Conservation (phyloP, 2,888 invertebrate species). For the Orchesellides sinensis region DNA sequence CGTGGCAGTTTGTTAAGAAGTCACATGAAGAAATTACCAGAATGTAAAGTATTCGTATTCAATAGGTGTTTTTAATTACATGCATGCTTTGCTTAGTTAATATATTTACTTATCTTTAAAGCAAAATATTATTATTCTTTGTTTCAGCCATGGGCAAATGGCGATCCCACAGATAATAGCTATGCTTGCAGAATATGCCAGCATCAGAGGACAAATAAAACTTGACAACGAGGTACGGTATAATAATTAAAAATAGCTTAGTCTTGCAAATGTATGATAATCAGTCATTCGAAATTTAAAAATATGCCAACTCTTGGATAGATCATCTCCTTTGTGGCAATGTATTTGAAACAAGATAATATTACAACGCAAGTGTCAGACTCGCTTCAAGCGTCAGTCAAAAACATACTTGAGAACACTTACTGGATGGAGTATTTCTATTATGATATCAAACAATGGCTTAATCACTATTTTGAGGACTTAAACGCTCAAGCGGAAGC, state of each 20-base stretch:
- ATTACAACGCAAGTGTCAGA: neutral
- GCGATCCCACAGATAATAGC: slow-evolving; percentile 22
- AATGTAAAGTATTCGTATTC: neutral
- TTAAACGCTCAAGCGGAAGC: no score
- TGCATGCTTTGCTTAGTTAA: no score
- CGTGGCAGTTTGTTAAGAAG: slow-evolving; percentile 1
- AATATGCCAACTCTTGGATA: neutral
- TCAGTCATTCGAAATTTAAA: neutral
- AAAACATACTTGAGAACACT: no score
- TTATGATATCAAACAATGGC: no score
- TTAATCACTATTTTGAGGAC: no score
- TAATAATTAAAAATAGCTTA: neutral
- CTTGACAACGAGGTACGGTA: slow-evolving; percentile 13
- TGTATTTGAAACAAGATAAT: neutral
- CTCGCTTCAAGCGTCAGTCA: slow-evolving; percentile 25
- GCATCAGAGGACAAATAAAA: neutral
- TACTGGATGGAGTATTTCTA: no score
- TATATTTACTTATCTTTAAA: neutral
- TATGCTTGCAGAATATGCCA: slow-evolving; percentile 15
- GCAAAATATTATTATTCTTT: neutral
- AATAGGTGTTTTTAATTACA: neutral
- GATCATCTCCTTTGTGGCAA: neutral
- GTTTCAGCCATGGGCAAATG: slow-evolving; percentile 24
- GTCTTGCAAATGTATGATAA: neutral
- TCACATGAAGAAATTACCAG: neutral